phyloP scores from a whole-genome alignment of 2,888 invertebrate genomes.

The Drosophila rellima region DNA sequence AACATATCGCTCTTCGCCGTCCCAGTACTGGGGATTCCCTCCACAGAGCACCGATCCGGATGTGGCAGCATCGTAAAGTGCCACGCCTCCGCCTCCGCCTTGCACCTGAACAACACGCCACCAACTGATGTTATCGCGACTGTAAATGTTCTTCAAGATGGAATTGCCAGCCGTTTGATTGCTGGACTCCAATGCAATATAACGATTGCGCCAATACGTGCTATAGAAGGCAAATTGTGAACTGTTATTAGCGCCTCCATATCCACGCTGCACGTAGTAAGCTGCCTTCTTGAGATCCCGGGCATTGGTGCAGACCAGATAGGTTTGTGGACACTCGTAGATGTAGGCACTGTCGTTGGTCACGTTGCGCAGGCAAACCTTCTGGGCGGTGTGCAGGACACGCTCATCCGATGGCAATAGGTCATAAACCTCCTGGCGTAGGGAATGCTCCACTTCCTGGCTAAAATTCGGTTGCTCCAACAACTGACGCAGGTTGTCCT shows the following conservation, averaged over 20 bases:
- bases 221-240: slow-evolving; percentile 66
- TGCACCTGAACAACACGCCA: slow-evolving; percentile 59
- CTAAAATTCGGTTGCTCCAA: slow-evolving; percentile 42
- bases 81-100: slow-evolving; percentile 57
- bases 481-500: slow-evolving; percentile 48
- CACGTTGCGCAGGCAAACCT: slow-evolving; percentile 70
- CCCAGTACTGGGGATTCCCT: slow-evolving; percentile 64
- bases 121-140: slow-evolving; percentile 46
- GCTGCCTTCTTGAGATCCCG: slow-evolving; percentile 65
- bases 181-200: slow-evolving; percentile 48
- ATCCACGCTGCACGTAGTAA: slow-evolving; percentile 57
- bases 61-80: slow-evolving; percentile 57
- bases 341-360: slow-evolving; percentile 62
- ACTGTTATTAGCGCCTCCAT: slow-evolving; percentile 33
- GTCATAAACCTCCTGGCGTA: slow-evolving; percentile 39
- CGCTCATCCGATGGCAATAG: slow-evolving; percentile 58
- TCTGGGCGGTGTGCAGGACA: slow-evolving; percentile 62
- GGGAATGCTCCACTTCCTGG: slow-evolving; percentile 27
- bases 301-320: slow-evolving; percentile 70
- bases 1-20: slow-evolving; percentile 64
- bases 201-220: slow-evolving; percentile 71
- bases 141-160: slow-evolving; percentile 74
- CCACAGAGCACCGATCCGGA: slow-evolving; percentile 63
- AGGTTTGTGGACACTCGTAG: slow-evolving; percentile 76
- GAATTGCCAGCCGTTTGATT: slow-evolving; percentile 24